Evolutionary conservation across 2,888 invertebrate species (phyloP).

Genomic region (Drosophila picticornis): DNA sequence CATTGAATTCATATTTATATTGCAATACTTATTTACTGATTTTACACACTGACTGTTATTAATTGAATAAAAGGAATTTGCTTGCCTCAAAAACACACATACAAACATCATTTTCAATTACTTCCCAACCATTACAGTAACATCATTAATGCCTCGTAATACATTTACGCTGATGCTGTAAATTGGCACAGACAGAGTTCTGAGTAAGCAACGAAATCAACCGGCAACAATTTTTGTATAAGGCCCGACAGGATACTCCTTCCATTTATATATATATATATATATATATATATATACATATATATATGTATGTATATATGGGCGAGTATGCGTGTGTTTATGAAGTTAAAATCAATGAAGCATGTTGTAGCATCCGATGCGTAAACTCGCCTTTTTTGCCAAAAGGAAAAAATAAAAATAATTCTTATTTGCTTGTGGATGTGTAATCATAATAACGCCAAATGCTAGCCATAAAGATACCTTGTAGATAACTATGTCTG

Average conservation of each 20-base stretch:
- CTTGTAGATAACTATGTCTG: not conserved
- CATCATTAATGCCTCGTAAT: constrained; percentile 69
- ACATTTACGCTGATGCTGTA: constrained; percentile 64
- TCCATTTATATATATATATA: constrained; percentile 1
- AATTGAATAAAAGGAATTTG: constrained; percentile 14
- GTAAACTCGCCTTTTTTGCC: constrained; percentile 53
- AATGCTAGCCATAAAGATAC: not conserved
- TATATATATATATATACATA: not conserved
- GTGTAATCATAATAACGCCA: constrained; percentile 23
- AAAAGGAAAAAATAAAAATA: constrained; percentile 40
- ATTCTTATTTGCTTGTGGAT: constrained; percentile 28
- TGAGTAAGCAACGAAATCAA: constrained; percentile 56
- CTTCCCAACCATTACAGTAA: constrained; percentile 28
- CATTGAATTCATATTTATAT: not conserved
- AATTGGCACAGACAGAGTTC: constrained; percentile 55
- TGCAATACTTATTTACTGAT: constrained; percentile 3
- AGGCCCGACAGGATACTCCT: constrained; percentile 19
- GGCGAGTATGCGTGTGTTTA: constrained; percentile 14
- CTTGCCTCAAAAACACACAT: constrained; percentile 2
- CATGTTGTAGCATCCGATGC: constrained; percentile 70
- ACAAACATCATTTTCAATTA: constrained; percentile 18
- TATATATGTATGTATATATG: constrained; percentile 3
- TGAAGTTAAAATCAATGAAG: constrained; percentile 74
- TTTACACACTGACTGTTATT: constrained; percentile 15
- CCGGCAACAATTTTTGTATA: constrained; percentile 48